phyloP scores from a whole-genome alignment of 2,888 invertebrate species.

The Cryptocheilus praepositus region DNA sequence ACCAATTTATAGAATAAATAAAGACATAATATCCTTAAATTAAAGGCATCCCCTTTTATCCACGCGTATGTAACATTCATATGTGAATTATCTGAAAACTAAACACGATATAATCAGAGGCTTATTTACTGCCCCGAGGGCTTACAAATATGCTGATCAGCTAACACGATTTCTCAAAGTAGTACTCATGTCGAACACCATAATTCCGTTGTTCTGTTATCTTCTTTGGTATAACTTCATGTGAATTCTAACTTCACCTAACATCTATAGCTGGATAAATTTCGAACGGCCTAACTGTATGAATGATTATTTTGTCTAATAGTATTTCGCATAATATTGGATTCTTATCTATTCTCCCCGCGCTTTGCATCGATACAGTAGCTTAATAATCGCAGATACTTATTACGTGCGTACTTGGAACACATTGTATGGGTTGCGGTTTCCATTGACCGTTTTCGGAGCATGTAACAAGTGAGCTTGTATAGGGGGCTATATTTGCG shows the following conservation, averaged over 20 bases:
- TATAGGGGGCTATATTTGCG: conserved; percentile 53
- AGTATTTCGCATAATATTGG: conserved; percentile 45
- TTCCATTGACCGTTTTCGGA: conserved; percentile 65
- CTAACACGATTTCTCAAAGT: too few species aligned
- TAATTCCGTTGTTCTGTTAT: background rate
- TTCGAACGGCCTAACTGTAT: conserved; percentile 22
- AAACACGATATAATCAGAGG: background rate
- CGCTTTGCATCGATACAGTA: conserved; percentile 30
- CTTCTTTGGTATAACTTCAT: background rate
- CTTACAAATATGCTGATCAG: too few species aligned
- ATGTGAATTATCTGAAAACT: conserved; percentile 32
- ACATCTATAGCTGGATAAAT: conserved; percentile 47
- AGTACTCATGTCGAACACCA: background rate
- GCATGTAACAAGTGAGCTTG: conserved; percentile 58
- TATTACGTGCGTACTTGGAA: conserved; percentile 67
- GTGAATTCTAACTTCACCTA: conserved; percentile 31
- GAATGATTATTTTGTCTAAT: conserved; percentile 49
- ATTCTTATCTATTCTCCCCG: conserved; percentile 24
- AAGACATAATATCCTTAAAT: too few species aligned
- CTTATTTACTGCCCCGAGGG: background rate
- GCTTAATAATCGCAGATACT: conserved; percentile 58
- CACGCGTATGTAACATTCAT: background rate
- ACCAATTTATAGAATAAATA: too few species aligned
- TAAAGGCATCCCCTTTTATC: background rate
- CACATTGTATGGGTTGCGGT: conserved; percentile 67